Base-by-base conservation (phyloP, 2,113 vertebrate genomes). In the Corythornis vintsioides region DNA sequence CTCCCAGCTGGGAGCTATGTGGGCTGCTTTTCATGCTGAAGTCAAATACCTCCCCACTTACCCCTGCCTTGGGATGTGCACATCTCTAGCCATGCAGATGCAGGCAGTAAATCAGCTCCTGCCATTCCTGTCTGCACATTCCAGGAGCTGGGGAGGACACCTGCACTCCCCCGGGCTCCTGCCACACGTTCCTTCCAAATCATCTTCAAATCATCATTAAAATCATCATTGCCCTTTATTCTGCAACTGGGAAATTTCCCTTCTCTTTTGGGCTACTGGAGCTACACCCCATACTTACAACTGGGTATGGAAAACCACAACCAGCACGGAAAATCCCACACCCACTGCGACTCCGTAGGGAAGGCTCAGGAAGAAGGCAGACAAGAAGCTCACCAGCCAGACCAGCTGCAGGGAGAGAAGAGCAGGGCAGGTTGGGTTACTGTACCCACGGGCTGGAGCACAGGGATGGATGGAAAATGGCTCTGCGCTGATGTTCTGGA, bases 271-370 rank as follows among this genome's bases (percentile, higher is more conserved):
- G 2, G 26, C 26, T 20, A 38, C 20, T 24, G 50, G 6, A 48
- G 73, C 47, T 40, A 0, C 1, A 0, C 13, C 1, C 1, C 52
- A 55, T 94, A 98, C 99, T 99, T 96, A 99, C 98, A 99, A 99
- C 72, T 99, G 99, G 47, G 99, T 99, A 84, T 98, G 98, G 97
- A 99, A 99, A 94, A 99, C 97, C 80, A 99, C 99, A 0, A 99
- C 98, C 78, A 99, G 97, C 82, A 98, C 88, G 5, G 99, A 99
- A 93, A 99, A 99, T 64, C 98, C 96, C 45, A 99, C 99, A 9
- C 99, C 99, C 38, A 98, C 97, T 2, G 98, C 99, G 5, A 99
- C 98, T 15, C 99, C 99, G 3, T 98, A 99, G 3, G 99, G 99
- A 76, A 99, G 96, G 83, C 99, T 98, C 90, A 99, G 98, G 96